phyloP scores from a whole-genome alignment of 2,113 vertebrate genomes.

The Eidolon helvum region DNA sequence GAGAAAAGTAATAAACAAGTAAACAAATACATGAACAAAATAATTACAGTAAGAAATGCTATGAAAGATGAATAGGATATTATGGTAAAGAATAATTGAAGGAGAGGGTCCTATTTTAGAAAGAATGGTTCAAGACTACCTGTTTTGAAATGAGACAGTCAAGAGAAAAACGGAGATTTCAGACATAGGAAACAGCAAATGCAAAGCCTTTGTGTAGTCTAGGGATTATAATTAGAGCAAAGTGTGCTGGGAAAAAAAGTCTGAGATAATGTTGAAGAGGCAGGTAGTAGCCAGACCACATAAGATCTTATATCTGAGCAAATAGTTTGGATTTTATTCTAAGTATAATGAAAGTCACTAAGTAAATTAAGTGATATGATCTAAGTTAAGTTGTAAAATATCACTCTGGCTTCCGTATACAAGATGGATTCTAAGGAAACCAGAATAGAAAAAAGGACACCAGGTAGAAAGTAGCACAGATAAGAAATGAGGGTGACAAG shows the following conservation, averaged over 20 bases:
- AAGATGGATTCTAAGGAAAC: background rate
- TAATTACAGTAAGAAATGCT: background rate
- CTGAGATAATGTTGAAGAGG: background rate
- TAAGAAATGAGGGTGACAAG: background rate
- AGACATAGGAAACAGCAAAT: background rate
- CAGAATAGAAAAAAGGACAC: background rate
- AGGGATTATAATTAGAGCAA: background rate
- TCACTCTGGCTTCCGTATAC: background rate
- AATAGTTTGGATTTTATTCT: background rate
- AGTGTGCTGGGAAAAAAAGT: background rate
- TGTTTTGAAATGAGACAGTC: background rate
- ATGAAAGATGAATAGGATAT: background rate
- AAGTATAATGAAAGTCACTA: conserved; percentile 10
- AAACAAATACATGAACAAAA: conserved; percentile 18
- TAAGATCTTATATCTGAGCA: background rate
- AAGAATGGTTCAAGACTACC: background rate
- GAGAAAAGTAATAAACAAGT: background rate
- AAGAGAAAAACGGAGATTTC: background rate
- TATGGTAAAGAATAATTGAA: background rate
- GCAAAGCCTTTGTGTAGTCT: background rate
- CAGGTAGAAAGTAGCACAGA: background rate
- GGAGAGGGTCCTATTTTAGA: background rate
- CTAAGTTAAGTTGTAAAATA: conserved; percentile 1
- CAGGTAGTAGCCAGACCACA: background rate
- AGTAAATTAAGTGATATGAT: background rate